Evolutionary conservation across 2,113 vertebrate species (phyloP), one percentile per base, ranked within the genome.

Genomic region (Mionectes macconnelli): DNA sequence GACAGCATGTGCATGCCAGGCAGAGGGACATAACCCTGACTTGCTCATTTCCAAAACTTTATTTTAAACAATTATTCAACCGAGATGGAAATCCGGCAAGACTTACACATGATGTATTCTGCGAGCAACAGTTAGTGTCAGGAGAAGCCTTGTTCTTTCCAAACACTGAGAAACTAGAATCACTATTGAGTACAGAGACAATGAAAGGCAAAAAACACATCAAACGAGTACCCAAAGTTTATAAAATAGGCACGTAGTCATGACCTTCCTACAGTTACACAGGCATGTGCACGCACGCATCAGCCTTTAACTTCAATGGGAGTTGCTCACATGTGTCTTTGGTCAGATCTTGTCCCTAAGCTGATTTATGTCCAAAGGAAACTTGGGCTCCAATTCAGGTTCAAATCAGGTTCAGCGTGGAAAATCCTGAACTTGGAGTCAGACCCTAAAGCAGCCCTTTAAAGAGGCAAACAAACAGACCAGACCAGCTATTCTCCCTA

Each of bases 391-490:
- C 5, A 15, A 88, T 67, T 93, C 88, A 94, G 90, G 92, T 96
- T 97, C 94, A 96, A 92, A 81, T 90, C 72, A 56, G 87, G 96
- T 97, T 97, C 96, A 95, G n/a, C 0, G 0, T 93, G 96, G 96
- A 96, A 97, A 97, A 92, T 96, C 72, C 72, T 96, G 96, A 96
- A 95, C 96, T 95, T 20, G 12, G 80, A 96, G 79, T 68, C 72
- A 93, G 92, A 89, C 76, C 92, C 69, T 92, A 74, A 77, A 93
- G 69, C 68, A 96, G 64, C 33, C 68, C 39, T 86, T 94, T 72
- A 72, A 83, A 90, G 72, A 92, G 22, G 63, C 87, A 95, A 96
- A 79, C 77, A 88, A 91, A 79, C 62, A 93, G 78, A 62, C 9
- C 55, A 93, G 90, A 59, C 19, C 67, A 93, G 64, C n/a, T 70